These are phyloP conservation scores for Picus viridis DNA, from an alignment of 2,797 vertebrate genomes.

Conservation along the genomic window DNA sequence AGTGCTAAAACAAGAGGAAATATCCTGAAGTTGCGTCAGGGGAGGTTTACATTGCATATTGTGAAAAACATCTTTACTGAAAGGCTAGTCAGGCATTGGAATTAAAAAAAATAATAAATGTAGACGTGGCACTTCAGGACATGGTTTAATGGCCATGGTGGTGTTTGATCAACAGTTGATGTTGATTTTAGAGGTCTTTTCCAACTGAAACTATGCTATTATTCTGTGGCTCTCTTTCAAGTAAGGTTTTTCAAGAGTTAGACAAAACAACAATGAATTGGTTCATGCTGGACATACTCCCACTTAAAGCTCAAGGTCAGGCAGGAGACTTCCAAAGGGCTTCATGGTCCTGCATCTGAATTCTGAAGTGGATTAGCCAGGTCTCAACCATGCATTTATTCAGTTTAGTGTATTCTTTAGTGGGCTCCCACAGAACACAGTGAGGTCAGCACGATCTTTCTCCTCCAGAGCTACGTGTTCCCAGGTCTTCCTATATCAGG, in stretches of 20 bases:
- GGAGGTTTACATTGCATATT: too few species aligned
- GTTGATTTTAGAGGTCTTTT: too few species aligned
- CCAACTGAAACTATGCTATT: too few species aligned
- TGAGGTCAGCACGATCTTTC: neutral
- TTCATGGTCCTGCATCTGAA: neutral
- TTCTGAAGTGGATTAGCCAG: neutral
- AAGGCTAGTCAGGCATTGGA: too few species aligned
- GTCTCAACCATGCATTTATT: neutral
- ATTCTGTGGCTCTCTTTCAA: neutral
- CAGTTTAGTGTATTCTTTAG: neutral
- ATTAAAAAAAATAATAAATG: too few species aligned
- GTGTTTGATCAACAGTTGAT: too few species aligned
- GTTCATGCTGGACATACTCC: neutral
- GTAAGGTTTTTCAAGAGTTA: neutral
- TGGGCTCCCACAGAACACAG: neutral
- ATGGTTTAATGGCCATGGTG: too few species aligned
- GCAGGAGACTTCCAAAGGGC: neutral
- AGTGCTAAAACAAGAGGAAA: too few species aligned
- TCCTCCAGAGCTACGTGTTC: neutral
- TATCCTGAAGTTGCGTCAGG: too few species aligned
- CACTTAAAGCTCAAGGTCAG: neutral
- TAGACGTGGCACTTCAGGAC: too few species aligned
- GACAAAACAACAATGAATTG: neutral
- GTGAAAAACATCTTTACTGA: too few species aligned
- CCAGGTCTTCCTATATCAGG: neutral